Evolutionary conservation across 2,888 invertebrate species (phyloP), one percentile per base, ranked within the genome.

Genomic region (Hydropsyche betteni): DNA sequence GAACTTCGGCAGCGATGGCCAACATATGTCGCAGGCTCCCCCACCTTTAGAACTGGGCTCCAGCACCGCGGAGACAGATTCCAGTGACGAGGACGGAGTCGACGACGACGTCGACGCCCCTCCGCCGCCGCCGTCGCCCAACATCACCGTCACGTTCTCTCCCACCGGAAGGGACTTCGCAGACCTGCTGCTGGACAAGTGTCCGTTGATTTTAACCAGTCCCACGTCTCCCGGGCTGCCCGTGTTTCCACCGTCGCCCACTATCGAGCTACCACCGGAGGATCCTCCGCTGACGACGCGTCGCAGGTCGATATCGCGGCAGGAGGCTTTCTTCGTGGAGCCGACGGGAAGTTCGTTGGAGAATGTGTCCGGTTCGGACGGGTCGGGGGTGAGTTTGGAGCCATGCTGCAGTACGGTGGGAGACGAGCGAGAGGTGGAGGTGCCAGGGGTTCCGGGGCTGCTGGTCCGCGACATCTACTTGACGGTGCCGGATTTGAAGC

Each of bases 311-410:
- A 92, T 94, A 81, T 92, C 93, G 75, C 89, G 95, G 16, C 95
- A 95, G 83, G 94, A 94, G 84, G 94, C 94, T 0, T 91, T 94
- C 81, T 92, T 94, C 81, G 92, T 92, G 51, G 92, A 92, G 82
- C 92, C 92, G 5, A 91, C 91, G 0, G 91, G 91, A 53, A 91
- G 88, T 81, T 92, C 92, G 0, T 84, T 92, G 69, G 93, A 93
- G 82, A 92, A 92, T 82, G 90, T 92, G 16, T 89, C 90, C 75
- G 89, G 87, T 0, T 89, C 90, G 0, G 85, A 85, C 36, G 83
- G 81, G 14, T 83, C 83, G 4, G 84, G 84, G 4, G 64, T 33
- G 6, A 84, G 84, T 71, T 58, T 53, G 83, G 82, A 36, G 81
- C 81, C 8, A 74, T 82, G 14, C 68, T n/a, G 53, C 51, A 53